Evolutionary conservation across 2,888 invertebrate species (phyloP), one percentile per base, ranked within the genome.

Genomic region (Seladonia tumulorum): DNA sequence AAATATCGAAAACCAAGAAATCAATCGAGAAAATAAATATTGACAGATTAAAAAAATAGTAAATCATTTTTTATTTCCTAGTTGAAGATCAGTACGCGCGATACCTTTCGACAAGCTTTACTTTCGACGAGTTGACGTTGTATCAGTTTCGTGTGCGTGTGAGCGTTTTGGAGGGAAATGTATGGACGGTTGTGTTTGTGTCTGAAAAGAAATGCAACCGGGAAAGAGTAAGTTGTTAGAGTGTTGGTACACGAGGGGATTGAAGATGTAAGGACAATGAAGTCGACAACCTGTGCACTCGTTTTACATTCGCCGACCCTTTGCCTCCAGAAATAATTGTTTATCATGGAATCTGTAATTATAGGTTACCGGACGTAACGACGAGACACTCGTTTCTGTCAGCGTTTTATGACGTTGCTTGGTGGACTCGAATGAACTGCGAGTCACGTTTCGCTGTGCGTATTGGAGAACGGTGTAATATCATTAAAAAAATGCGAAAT

Each of bases 271-370:
- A 10, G 25, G 53, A 74, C 60, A 35, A 35, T 14, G 42, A 45
- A 35, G 70, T 75, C 60, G 68, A 74, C 77, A 82, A 35, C 47
- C 18, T 76, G 53, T 25, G 5, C 75, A 82, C 60, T 35, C n/a
- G n/a, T 47, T 68, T 25, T 47, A 72, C 77, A 66, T 72, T 79
- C 72, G 74, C 82, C 73, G 83, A 74, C 81, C 70, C 22, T 63
- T 76, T 76, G 79, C 84, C 78, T 78, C 82, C 85, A 85, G 86
- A 86, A 85, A 83, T 86, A 90, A 91, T 90, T 91, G 88, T 91
- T 90, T 91, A 88, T 60, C 35, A 53, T 35, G 49, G 60, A 82
- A 76, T 70, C 57, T 86, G 78, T 85, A 89, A 89, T 91, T 89
- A 88, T 89, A 85, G 89, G 88, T 89, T 88, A 89, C 74, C 85